A percentile compares a stretch with the other conserved stretches of the same genome.
These are phyloP conservation scores for Eustalomyia histrio DNA, from an alignment of 2,888 invertebrate genomes.

Conservation along the genomic window DNA sequence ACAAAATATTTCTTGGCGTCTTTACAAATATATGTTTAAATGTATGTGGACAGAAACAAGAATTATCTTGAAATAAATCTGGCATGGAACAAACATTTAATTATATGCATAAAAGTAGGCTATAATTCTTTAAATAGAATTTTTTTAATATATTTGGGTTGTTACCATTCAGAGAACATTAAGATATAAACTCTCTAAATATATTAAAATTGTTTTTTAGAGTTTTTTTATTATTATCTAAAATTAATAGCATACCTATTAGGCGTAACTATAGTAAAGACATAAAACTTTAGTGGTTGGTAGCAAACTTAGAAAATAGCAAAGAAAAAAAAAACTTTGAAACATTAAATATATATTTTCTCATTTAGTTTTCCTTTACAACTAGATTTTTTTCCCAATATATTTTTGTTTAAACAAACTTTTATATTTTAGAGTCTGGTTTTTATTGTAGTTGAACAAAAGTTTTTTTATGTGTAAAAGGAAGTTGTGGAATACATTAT, in stretches of 20 bases:
- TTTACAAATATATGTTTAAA: neutral
- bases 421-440: neutral
- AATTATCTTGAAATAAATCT: constrained; percentile 36
- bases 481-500: neutral
- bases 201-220: neutral
- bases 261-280: constrained; percentile 18
- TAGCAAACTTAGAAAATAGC: neutral
- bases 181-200: neutral
- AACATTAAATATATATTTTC: neutral
- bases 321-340: too few relatives aligned
- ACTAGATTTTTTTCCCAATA: neutral
- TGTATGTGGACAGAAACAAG: neutral
- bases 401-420: neutral
- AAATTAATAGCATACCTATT: constrained; percentile 54
- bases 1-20: constrained; percentile 40
- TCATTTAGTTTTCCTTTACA: neutral
- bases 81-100: constrained; percentile 13
- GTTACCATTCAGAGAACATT: neutral
- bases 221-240: constrained; percentile 33
- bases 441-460: neutral
- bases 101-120: constrained; percentile 57
- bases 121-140: constrained; percentile 23
- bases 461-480: neutral
- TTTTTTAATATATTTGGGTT: neutral
- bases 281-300: constrained; percentile 3